Evolutionary conservation across 2,797 vertebrate genomes (phyloP).

Genomic region (Poeciliopsis infans): DNA sequence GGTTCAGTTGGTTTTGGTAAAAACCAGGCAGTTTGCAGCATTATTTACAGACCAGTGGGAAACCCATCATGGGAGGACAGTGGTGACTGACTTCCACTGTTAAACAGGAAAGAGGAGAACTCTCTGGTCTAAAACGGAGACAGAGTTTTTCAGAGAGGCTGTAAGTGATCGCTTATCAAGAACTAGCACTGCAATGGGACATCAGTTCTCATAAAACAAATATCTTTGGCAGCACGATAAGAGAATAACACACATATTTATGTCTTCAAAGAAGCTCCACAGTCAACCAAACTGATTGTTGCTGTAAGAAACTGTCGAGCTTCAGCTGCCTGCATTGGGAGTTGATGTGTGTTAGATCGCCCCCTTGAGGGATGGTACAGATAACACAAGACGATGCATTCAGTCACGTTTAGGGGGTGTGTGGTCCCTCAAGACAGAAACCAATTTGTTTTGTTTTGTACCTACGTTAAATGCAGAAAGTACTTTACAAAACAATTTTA

Average conservation of each 20-base stretch:
- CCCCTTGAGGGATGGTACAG: constrained; percentile 57
- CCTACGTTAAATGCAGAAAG: not conserved
- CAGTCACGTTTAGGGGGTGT: not conserved
- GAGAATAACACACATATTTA: not conserved
- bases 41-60: constrained; percentile 84
- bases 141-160: not conserved
- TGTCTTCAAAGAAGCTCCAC: not conserved
- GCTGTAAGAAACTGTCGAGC: not conserved
- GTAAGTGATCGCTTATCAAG: constrained; percentile 6
- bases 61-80: constrained; percentile 50
- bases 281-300: constrained; percentile 30
- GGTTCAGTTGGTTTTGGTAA: constrained; percentile 73
- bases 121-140: constrained; percentile 16
- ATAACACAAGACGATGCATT: not conserved
- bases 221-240: constrained; percentile 47
- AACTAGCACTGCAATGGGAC: constrained; percentile 5
- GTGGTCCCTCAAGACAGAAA: not conserved
- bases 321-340: not conserved
- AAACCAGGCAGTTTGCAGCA: constrained; percentile 90
- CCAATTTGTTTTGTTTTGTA: not conserved
- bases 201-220: constrained; percentile 3
- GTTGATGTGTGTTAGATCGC: constrained; percentile 34
- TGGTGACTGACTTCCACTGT: constrained; percentile 48
- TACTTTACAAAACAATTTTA: not conserved
- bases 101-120: constrained; percentile 37